Percentiles rank a stretch among this genome's conserved stretches.
phyloP scores from a whole-genome alignment of 2,888 invertebrate genomes.

The Hirtodrosophila histrioides region DNA sequence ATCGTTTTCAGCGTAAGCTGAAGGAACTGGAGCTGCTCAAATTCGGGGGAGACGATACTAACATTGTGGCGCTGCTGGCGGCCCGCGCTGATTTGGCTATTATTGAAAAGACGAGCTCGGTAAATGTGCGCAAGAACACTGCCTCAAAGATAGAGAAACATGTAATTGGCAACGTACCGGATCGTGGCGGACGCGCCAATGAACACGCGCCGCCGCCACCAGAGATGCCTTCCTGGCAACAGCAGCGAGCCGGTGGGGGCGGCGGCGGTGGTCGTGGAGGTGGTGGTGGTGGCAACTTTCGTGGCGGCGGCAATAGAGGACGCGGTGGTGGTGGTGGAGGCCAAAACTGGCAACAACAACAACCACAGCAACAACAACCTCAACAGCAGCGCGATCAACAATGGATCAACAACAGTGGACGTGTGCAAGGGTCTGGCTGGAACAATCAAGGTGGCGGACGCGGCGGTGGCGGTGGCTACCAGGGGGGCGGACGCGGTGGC shows the following conservation, averaged over 20 bases:
- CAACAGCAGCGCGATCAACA: constrained; percentile 71
- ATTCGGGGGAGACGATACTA: constrained; percentile 85
- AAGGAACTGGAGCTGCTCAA: constrained; percentile 73
- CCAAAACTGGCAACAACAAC: constrained; percentile 49
- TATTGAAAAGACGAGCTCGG: constrained; percentile 96
- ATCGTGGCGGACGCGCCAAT: constrained; percentile 95
- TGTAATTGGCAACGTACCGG: constrained; percentile 95
- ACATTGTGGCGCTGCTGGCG: constrained; percentile 92
- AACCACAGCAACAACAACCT: constrained; percentile 49
- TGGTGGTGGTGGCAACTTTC: constrained; percentile 69
- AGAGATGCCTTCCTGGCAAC: constrained; percentile 98
- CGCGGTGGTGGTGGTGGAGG: constrained; percentile 63
- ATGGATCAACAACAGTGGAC: constrained; percentile 81
- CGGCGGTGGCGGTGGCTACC: constrained; percentile 31
- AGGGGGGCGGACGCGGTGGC: constrained; percentile 68
- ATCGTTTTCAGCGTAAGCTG: constrained; percentile 85
- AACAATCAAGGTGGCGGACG: constrained; percentile 52
- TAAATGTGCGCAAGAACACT: constrained; percentile 93
- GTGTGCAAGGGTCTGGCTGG: constrained; percentile 84
- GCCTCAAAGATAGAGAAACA: constrained; percentile 93
- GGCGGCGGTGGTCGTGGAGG: constrained; percentile 59
- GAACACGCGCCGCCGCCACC: constrained; percentile 97
- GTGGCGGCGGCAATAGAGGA: constrained; percentile 70
- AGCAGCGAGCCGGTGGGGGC: constrained; percentile 85
- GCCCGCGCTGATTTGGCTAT: constrained; percentile 92